Percentiles rank a stretch among this genome's conserved stretches.
These are phyloP conservation scores for Sebastes itinus DNA, from an alignment of 2,797 vertebrate genomes.

Conservation along the genomic window DNA sequence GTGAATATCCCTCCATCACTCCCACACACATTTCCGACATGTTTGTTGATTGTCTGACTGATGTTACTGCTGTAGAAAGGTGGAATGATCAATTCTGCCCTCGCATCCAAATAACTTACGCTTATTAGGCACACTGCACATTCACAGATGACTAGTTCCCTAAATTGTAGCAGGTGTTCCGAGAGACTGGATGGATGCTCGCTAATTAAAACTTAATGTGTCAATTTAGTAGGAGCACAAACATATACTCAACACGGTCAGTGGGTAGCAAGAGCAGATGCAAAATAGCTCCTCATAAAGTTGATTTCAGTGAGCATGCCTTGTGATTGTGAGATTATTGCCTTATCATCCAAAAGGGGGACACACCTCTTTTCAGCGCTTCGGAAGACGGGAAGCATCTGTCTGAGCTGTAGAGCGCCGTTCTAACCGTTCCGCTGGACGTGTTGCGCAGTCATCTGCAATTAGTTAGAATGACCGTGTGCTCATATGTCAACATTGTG, in stretches of 20 bases:
- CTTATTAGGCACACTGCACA: conserved; percentile 59
- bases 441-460: conserved; percentile 62
- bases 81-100: conserved; percentile 52
- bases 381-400: conserved; percentile 68
- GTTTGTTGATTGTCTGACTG: conserved; percentile 20
- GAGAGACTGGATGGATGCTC: conserved; percentile 73
- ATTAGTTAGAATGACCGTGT: conserved; percentile 64
- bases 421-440: conserved; percentile 43
- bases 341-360: conserved; percentile 62
- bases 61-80: conserved; percentile 25
- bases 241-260: conserved; percentile 73
- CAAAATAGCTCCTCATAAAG: conserved; percentile 70
- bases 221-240: conserved; percentile 77
- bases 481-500: conserved; percentile 59
- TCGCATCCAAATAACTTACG: conserved; percentile 52
- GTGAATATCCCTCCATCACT: conserved; percentile 48
- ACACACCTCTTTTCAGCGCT: conserved; percentile 46
- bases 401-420: conserved; percentile 43
- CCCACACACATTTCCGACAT: not conserved
- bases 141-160: conserved; percentile 74
- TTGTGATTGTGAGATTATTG: conserved; percentile 57
- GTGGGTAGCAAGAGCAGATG: conserved; percentile 67
- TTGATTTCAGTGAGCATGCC: conserved; percentile 54
- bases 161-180: conserved; percentile 81
- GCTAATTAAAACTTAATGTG: conserved; percentile 82